Evolutionary conservation across 2,888 invertebrate genomes (phyloP).

Genomic region (Sylvicola cinctus): DNA sequence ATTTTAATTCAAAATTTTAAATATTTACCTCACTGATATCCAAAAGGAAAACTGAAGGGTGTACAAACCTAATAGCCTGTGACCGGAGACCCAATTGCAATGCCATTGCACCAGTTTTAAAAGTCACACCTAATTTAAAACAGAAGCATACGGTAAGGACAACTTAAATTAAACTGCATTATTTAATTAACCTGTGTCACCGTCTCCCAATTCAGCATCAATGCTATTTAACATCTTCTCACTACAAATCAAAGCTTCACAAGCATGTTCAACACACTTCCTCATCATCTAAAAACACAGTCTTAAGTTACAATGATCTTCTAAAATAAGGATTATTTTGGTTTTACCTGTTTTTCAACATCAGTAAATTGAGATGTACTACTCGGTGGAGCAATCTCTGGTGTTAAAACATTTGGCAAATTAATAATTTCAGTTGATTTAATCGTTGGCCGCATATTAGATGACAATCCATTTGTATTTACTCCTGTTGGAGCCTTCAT

Average conservation of each 20-base stretch:
- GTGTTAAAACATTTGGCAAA: too few species aligned
- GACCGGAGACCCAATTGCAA: background rate
- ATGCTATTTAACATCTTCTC: constrained; percentile 39
- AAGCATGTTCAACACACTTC: constrained; percentile 1
- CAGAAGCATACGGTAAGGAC: too few species aligned
- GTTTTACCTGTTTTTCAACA: too few species aligned
- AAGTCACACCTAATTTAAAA: background rate
- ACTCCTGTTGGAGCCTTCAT: background rate
- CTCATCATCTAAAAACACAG: too few species aligned
- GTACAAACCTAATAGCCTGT: constrained; percentile 9
- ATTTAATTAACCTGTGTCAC: too few species aligned
- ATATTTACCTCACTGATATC: constrained; percentile 29
- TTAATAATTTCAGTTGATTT: too few species aligned
- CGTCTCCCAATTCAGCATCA: constrained; percentile 50
- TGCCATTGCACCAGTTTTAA: background rate
- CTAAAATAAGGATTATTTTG: too few species aligned
- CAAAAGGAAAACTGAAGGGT: constrained; percentile 27
- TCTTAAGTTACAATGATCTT: too few species aligned
- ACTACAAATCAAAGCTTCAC: constrained; percentile 28
- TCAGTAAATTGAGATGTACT: too few species aligned
- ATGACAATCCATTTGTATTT: background rate
- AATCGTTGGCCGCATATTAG: background rate
- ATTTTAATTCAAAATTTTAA: too few species aligned
- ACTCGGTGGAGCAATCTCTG: too few species aligned
- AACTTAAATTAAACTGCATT: too few species aligned